Percentiles rank a stretch among this genome's conserved stretches.
Conservation (phyloP, 2,888 invertebrate species). For the Maniola hyperantus region DNA sequence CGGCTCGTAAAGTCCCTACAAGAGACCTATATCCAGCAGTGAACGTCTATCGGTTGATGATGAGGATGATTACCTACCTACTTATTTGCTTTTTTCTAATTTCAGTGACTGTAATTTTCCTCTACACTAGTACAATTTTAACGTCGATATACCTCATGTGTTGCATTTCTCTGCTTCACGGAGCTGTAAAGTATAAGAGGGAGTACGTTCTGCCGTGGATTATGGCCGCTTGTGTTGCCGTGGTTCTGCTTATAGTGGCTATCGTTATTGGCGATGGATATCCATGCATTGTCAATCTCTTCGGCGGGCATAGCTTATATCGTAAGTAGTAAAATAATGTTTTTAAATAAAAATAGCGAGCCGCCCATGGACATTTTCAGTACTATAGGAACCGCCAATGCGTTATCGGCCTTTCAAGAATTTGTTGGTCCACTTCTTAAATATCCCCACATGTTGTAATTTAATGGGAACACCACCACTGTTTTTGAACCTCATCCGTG, state of each 20-base stretch:
- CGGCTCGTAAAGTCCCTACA: no score
- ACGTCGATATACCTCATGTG: constrained; percentile 75
- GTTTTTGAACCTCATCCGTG: no score
- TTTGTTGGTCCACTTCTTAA: no score
- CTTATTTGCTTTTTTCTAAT: background rate
- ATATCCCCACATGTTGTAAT: no score
- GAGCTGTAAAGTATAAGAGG: constrained; percentile 72
- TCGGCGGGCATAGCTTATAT: constrained; percentile 73
- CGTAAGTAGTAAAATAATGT: constrained; percentile 60
- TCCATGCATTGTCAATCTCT: constrained; percentile 66
- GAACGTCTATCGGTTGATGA: no score
- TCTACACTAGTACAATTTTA: constrained; percentile 73
- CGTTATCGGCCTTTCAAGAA: no score
- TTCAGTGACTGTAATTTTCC: constrained; percentile 74
- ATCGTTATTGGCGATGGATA: constrained; percentile 67
- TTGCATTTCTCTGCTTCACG: constrained; percentile 74
- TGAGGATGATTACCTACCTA: no score
- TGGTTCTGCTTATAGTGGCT: constrained; percentile 60
- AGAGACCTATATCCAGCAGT: no score
- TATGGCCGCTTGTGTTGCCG: constrained; percentile 67
- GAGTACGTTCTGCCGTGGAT: constrained; percentile 77
- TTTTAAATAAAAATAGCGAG: no score
- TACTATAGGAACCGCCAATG: no score
- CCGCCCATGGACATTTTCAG: no score
- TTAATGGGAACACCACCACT: no score